A percentile compares a stretch with the other conserved stretches of the same genome.
phyloP scores from a whole-genome alignment of 35 echinoderm and acorn worm genomes.

The Anneissia japonica region DNA sequence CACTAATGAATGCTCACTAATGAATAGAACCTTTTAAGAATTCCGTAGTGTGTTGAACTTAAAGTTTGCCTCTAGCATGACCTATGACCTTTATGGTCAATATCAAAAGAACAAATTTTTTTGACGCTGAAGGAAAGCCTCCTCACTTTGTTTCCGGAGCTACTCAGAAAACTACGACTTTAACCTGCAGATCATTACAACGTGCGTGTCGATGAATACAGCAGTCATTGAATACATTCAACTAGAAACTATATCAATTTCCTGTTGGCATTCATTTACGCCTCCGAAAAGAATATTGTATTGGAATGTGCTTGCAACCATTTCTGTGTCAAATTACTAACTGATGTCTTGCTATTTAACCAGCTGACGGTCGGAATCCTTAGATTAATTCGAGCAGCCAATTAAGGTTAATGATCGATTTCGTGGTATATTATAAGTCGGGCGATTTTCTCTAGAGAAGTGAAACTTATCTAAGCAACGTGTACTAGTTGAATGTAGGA shows the following conservation, averaged over 20 bases:
- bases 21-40: too few relatives aligned
- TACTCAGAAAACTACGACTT: background rate
- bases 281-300: background rate
- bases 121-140: background rate
- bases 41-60: too few relatives aligned
- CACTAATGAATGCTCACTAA: too few relatives aligned
- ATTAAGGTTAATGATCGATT: background rate
- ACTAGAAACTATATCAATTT: background rate
- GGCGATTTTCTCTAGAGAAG: background rate
- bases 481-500: background rate
- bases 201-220: background rate
- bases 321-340: background rate
- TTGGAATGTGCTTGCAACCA: background rate
- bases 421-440: background rate
- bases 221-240: background rate
- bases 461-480: background rate
- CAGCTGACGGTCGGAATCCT: background rate
- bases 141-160: background rate
- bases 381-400: background rate
- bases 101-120: background rate
- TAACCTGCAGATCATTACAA: background rate
- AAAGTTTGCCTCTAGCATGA: too few relatives aligned
- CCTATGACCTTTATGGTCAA: background rate
- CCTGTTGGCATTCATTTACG: background rate
- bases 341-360: background rate